Evolutionary conservation across 1,140 invertebrate genomes (phyloP).

Genomic region (Cylas formicarius): DNA sequence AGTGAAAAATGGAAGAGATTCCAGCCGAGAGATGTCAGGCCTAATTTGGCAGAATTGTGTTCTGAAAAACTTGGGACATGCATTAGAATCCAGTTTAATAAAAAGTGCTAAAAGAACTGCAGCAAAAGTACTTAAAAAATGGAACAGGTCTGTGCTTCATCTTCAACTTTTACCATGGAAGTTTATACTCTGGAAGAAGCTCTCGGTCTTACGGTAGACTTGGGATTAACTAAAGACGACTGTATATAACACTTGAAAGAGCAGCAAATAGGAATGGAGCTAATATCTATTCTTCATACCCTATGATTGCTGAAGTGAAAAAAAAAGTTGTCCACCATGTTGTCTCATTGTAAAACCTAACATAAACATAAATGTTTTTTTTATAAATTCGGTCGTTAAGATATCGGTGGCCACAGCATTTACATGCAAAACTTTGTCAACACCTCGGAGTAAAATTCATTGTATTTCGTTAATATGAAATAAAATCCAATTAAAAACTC

Average conservation of each 20-base stretch:
- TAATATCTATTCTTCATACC: constrained; percentile 5
- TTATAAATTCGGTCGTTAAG: constrained; percentile 2
- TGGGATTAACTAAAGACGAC: constrained; percentile 1
- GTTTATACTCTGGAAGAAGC: constrained; percentile 8
- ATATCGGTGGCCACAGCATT: not conserved
- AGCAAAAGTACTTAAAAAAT: not conserved
- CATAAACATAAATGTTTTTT: not conserved
- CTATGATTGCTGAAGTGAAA: constrained; percentile 2
- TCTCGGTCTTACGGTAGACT: constrained; percentile 3
- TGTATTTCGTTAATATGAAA: too few species aligned
- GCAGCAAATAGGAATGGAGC: constrained; percentile 1
- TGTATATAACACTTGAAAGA: constrained; percentile 1
- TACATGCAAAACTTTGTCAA: constrained; percentile 1
- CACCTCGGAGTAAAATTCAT: not conserved
- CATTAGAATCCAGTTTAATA: not conserved
- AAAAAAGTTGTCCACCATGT: not conserved
- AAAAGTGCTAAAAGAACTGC: not conserved
- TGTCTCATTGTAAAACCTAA: not conserved
- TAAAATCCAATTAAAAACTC: too few species aligned
- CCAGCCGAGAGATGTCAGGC: not conserved
- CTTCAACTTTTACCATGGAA: constrained; percentile 5
- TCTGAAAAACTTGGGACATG: not conserved
- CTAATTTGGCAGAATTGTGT: not conserved
- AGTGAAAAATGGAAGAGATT: not conserved
- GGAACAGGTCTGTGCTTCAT: too few species aligned